These are phyloP conservation scores for Cotesia typhae DNA, from an alignment of 1,140 invertebrate species.

Conservation along the genomic window DNA sequence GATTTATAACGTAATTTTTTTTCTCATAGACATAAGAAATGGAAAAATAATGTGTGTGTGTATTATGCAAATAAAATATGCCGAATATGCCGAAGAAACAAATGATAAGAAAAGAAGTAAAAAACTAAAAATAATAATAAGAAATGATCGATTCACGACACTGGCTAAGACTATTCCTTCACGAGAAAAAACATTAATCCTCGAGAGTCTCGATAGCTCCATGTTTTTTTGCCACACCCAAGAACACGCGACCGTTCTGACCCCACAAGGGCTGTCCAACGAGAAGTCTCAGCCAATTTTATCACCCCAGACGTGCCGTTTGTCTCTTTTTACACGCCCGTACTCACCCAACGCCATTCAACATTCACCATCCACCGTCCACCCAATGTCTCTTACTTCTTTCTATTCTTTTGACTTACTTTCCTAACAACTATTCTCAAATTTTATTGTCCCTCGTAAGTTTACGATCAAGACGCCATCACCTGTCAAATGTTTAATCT, in stretches of 20 bases:
- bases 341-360: background rate
- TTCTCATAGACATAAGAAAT: no score
- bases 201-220: conserved; percentile 18
- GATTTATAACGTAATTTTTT: no score
- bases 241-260: conserved; percentile 23
- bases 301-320: conserved; percentile 28
- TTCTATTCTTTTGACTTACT: conserved; percentile 15
- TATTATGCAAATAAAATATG: background rate
- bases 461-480: conserved; percentile 17
- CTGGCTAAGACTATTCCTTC: background rate
- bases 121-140: background rate
- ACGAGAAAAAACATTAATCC: conserved; percentile 22
- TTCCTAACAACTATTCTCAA: conserved; percentile 16
- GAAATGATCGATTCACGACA: conserved; percentile 10
- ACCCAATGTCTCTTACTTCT: no score
- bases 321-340: conserved; percentile 22
- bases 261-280: conserved; percentile 22
- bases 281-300: conserved; percentile 26
- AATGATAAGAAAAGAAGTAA: background rate
- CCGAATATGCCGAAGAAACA: background rate
- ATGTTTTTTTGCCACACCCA: conserved; percentile 23
- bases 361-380: conserved; percentile 7
- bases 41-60: no score
- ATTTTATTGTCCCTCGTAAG: conserved; percentile 26
- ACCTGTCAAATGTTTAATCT: background rate